Evolutionary conservation across 2,113 vertebrate species (phyloP), one percentile per base, ranked within the genome.

Genomic region (Apodemus sylvaticus): DNA sequence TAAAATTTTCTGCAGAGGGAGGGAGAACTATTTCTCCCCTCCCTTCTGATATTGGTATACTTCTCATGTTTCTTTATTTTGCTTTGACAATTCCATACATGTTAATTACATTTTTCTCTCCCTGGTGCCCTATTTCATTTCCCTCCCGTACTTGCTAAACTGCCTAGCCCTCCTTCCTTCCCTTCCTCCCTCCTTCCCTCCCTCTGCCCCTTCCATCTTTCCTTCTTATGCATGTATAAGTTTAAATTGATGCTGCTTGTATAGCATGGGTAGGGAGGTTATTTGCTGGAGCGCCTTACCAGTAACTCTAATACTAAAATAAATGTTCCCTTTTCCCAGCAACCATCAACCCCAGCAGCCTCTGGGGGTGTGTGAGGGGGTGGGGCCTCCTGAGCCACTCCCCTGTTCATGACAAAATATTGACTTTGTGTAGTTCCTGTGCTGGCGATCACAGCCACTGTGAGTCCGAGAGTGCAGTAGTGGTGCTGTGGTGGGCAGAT

Each of bases 101-200:
- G 29, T 66, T 11, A 68, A 48, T 66, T 64, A 83, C 39, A 64
- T 7, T 68, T 86, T 66, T 36, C 26, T 34, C 29, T 66, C 29
- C 16, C 42, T 12, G 6, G 29, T 66, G 24, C 58, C 60, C 16
- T 45, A 45, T 51, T 36, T 48, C 83, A 26, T 29, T 39, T 45
- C 16, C 16, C 58, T 64, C 3, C 2, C 39, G 64, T 39, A 42
- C 39, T 31, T 45, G 22, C 22, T 60, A 42, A 83, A 42, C n/a
- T 39, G 36, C 9, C 12, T 29, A 4, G 34, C 11, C 7, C 20
- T 82, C 3, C 3, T 5, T 62, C 45, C 17, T 4, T 3, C 51
- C 2, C 5, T 20, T 16, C 19, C 3, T 22, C 1, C 20, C 0
- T 3, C 0, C 2, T 6, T 26, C 0, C 19, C 36, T 81, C 1